Conservation (phyloP, 2,797 vertebrate species). For the Babyrousa celebensis region DNA sequence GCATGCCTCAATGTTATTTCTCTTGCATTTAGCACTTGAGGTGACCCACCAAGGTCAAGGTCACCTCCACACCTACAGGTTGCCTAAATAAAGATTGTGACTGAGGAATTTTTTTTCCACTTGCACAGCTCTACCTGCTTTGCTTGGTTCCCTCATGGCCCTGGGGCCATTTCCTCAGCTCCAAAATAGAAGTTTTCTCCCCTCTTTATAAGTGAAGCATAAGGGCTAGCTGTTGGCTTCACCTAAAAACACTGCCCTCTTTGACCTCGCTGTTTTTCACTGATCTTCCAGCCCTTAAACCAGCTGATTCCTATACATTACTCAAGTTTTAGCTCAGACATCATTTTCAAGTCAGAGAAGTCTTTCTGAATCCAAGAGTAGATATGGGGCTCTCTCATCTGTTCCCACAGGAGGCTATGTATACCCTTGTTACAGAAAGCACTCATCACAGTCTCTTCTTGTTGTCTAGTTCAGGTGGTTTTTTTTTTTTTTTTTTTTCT, state of each 20-base stretch:
- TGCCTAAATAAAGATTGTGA: not conserved
- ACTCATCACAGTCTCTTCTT: not conserved
- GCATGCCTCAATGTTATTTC: not conserved
- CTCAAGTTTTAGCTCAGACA: constrained; percentile 38
- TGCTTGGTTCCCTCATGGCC: not conserved
- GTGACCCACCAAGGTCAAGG: constrained; percentile 39
- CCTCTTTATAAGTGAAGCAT: not conserved
- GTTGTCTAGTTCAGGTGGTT: not conserved
- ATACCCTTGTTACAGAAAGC: not conserved
- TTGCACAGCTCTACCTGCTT: not conserved
- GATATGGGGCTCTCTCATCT: not conserved
- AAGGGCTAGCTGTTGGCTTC: not conserved
- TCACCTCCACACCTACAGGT: not conserved
- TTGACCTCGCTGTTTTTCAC: not conserved
- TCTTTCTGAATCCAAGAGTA: not conserved
- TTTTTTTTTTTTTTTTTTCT: not conserved
- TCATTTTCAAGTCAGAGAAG: constrained; percentile 38
- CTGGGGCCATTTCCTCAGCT: constrained; percentile 11
- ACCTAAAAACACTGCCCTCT: not conserved
- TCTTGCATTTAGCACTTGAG: constrained; percentile 3
- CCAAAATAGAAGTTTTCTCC: constrained; percentile 47
- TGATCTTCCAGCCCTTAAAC: not conserved
- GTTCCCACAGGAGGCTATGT: not conserved
- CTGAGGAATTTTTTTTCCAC: not conserved
- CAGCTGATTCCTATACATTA: not conserved